A percentile compares a stretch with the other conserved stretches of the same genome.
phyloP scores from a whole-genome alignment of 2,888 invertebrate species.

The Cosmopolites sordidus region DNA sequence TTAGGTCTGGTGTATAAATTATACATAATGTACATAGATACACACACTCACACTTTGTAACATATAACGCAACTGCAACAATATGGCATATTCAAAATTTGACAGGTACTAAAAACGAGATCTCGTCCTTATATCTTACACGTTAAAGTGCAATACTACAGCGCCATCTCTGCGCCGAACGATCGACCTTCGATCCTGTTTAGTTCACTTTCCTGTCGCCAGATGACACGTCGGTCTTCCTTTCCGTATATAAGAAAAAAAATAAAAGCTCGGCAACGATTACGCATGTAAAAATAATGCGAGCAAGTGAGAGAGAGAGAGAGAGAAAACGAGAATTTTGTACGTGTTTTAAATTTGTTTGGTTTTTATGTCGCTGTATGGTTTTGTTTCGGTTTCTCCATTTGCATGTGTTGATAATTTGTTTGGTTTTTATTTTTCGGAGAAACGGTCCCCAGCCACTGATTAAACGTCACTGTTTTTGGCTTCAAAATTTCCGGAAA shows the following conservation, averaged over 20 bases:
- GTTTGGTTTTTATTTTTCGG: too few species aligned
- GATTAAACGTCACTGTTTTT: conserved; percentile 32
- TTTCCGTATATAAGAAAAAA: conserved; percentile 27
- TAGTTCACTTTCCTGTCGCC: conserved; percentile 47
- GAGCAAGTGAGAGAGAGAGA: too few species aligned
- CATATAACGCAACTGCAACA: conserved; percentile 28
- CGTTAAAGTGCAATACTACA: conserved; percentile 38
- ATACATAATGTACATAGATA: conserved; percentile 34
- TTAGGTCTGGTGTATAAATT: too few species aligned
- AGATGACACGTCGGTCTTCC: conserved; percentile 50
- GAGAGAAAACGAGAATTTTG: too few species aligned
- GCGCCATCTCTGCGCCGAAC: conserved; percentile 5
- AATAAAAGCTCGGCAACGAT: conserved; percentile 46
- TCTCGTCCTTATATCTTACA: background rate
- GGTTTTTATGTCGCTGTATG: conserved; percentile 32
- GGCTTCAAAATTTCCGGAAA: conserved; percentile 51
- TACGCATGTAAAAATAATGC: too few species aligned
- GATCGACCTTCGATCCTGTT: conserved; percentile 35
- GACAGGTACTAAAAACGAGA: conserved; percentile 27
- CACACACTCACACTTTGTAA: conserved; percentile 38
- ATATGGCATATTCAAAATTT: conserved; percentile 35
- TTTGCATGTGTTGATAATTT: background rate
- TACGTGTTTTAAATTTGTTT: too few species aligned
- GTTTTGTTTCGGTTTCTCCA: conserved; percentile 35
- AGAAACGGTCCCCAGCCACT: conserved; percentile 36